A percentile compares a stretch with the other conserved stretches of the same genome.
These are phyloP conservation scores for Caenorhabditis remanei DNA, from an alignment of 1,140 invertebrate species.

Conservation along the genomic window DNA sequence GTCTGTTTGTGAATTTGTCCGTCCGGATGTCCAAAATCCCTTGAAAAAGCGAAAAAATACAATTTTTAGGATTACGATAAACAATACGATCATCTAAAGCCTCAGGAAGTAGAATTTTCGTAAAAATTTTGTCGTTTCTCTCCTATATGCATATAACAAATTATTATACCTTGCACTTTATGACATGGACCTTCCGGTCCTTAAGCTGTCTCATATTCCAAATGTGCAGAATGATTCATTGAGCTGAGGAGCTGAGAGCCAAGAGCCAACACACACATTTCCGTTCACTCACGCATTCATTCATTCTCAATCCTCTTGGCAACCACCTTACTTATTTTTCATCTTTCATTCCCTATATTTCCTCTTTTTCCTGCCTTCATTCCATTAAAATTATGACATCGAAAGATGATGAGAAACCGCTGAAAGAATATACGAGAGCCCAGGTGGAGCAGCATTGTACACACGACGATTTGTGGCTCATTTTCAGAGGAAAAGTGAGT, in stretches of 20 bases:
- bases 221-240: conserved; percentile 43
- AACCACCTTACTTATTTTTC: background rate
- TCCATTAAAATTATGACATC: background rate
- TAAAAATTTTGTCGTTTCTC: too few relatives aligned
- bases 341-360: background rate
- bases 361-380: background rate
- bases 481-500: conserved; percentile 35
- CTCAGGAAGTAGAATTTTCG: too few relatives aligned
- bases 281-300: conserved; percentile 10
- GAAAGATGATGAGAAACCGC: background rate
- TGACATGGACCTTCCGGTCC: background rate
- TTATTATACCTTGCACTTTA: background rate
- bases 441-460: conserved; percentile 59
- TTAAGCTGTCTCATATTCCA: conserved; percentile 17
- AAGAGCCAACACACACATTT: background rate
- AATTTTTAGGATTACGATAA: too few relatives aligned
- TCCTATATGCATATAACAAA: too few relatives aligned
- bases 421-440: conserved; percentile 55
- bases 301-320: too few relatives aligned
- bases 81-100: too few relatives aligned
- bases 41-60: too few relatives aligned
- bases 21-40: too few relatives aligned
- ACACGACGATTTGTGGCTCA: conserved; percentile 53
- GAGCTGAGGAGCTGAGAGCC: background rate
- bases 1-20: too few relatives aligned